Conservation (phyloP, 2,797 vertebrate genomes). For the Rhabdophis nuchalis region DNA sequence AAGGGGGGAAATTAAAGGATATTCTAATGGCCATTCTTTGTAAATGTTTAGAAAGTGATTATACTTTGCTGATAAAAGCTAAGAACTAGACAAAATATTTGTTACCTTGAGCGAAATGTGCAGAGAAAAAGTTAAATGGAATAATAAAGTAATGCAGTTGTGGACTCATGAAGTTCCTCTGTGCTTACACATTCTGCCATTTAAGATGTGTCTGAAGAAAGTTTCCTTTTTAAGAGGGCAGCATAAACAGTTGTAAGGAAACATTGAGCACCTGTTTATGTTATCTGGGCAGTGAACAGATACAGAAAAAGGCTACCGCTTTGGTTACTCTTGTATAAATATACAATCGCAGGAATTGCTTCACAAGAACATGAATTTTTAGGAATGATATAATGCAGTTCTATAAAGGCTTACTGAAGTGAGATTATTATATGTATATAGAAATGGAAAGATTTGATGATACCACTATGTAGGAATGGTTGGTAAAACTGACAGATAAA, state of each 20-base stretch:
- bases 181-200: slow-evolving; percentile 49
- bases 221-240: slow-evolving; percentile 63
- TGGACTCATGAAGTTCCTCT: slow-evolving; percentile 36
- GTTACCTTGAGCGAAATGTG: not conserved
- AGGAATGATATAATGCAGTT: not conserved
- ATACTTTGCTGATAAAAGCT: not conserved
- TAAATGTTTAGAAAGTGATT: not conserved
- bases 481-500: not conserved
- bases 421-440: not conserved
- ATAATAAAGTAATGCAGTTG: slow-evolving; percentile 16
- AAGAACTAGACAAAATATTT: not conserved
- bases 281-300: slow-evolving; percentile 51
- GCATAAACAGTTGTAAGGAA: slow-evolving; percentile 59
- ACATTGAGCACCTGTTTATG: slow-evolving; percentile 62
- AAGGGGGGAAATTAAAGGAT: not conserved
- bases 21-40: not conserved
- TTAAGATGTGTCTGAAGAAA: slow-evolving; percentile 55
- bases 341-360: not conserved
- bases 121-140: slow-evolving; percentile 19
- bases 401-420: not conserved
- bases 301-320: slow-evolving; percentile 28
- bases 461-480: not conserved
- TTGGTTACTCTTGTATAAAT: slow-evolving; percentile 36
- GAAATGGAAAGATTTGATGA: not conserved
- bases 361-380: not conserved